These are phyloP conservation scores for Sphaeridia pumilis DNA, from an alignment of 2,888 invertebrate species.

Conservation along the genomic window DNA sequence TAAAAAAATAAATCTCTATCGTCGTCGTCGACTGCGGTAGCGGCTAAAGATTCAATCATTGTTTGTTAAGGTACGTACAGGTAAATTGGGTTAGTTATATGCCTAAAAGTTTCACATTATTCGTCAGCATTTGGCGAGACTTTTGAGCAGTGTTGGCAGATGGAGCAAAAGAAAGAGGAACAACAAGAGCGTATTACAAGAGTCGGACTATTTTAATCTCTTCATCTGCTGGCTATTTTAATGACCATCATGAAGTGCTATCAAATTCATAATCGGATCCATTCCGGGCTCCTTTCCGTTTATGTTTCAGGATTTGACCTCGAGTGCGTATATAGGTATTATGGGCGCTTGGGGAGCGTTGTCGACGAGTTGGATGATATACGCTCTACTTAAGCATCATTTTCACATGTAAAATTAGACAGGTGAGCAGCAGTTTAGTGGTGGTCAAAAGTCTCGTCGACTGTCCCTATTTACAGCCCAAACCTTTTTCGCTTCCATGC, in stretches of 20 bases:
- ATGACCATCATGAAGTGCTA: conserved; percentile 2
- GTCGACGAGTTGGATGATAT: not conserved
- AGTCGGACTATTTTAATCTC: conserved; percentile 1
- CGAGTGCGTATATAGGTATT: not conserved
- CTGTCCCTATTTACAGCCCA: not conserved
- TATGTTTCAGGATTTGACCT: conserved; percentile 3
- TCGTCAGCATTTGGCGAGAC: too few species aligned
- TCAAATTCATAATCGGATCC: not conserved
- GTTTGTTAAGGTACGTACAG: too few species aligned
- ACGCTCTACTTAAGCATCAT: not conserved
- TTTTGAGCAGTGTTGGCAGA: not conserved
- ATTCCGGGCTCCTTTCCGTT: not conserved
- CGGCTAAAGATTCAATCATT: too few species aligned
- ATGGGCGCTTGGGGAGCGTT: not conserved
- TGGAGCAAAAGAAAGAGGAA: not conserved
- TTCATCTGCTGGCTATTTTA: not conserved
- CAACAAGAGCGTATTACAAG: not conserved
- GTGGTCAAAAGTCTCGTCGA: not conserved
- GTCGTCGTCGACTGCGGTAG: too few species aligned
- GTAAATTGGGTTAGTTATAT: too few species aligned
- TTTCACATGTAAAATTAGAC: not conserved
- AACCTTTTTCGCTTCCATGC: not conserved
- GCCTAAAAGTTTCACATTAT: too few species aligned
- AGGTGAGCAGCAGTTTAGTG: not conserved
- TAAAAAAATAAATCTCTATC: too few species aligned